These are phyloP conservation scores for Phoebastria nigripes DNA, from an alignment of 2,797 vertebrate species.

Conservation along the genomic window DNA sequence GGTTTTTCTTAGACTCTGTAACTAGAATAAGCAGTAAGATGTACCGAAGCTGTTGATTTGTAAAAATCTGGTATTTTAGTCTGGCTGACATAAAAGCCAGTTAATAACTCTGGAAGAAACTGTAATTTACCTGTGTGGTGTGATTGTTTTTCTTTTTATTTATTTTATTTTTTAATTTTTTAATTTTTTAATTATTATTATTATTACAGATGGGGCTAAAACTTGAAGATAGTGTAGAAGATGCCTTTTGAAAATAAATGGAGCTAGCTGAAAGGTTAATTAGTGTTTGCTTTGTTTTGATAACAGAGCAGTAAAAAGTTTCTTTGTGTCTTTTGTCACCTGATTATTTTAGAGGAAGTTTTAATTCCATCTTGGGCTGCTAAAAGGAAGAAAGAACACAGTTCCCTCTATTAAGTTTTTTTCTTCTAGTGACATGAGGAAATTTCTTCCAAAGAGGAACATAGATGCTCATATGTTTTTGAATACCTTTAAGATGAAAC, in stretches of 20 bases:
- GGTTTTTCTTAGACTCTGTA: not conserved
- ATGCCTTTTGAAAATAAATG: not conserved
- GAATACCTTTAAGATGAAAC: constrained; percentile 3
- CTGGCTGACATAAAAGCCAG: not conserved
- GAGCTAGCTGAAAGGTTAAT: not conserved
- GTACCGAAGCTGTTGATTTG: not conserved
- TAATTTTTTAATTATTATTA: not conserved
- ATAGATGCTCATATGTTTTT: not conserved
- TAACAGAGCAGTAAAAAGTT: not conserved
- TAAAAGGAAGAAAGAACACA: constrained; percentile 21
- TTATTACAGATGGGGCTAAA: not conserved
- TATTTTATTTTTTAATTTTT: not conserved
- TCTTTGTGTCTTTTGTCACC: not conserved
- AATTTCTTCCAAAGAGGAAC: constrained; percentile 9
- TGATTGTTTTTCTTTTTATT: not conserved
- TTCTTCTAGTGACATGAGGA: not conserved
- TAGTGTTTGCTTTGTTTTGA: constrained; percentile 6
- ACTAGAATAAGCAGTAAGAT: not conserved
- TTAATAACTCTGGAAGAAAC: not conserved
- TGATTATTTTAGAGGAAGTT: not conserved
- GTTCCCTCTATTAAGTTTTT: not conserved
- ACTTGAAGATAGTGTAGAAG: not conserved
- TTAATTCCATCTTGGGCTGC: not conserved
- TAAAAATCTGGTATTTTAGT: not conserved
- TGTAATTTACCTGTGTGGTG: not conserved